Conservation (phyloP, 2,888 invertebrate species). For the Hemithea aestivaria region DNA sequence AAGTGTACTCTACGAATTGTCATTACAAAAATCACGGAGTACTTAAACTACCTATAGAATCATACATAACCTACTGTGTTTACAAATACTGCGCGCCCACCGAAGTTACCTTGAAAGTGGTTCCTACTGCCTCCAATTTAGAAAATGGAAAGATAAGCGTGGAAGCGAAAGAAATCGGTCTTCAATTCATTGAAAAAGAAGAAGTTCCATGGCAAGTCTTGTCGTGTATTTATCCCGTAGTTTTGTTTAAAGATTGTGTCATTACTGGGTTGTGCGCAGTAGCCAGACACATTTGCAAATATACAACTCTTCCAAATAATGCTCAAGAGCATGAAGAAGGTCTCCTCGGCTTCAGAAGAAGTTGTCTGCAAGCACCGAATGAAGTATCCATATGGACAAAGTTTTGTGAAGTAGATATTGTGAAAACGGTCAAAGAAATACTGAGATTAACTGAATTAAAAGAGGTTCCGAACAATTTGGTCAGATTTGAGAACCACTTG, state of each 20-base stretch:
- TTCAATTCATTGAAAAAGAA: slow-evolving; percentile 38
- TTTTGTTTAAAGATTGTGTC: slow-evolving; percentile 79
- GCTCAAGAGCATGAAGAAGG: slow-evolving; percentile 60
- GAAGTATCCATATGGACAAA: slow-evolving; percentile 94
- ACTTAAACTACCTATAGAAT: slow-evolving; percentile 75
- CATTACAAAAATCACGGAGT: slow-evolving; percentile 32
- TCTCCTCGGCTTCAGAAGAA: slow-evolving; percentile 87
- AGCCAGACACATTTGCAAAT: slow-evolving; percentile 57
- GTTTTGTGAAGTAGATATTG: slow-evolving; percentile 92
- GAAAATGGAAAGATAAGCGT: slow-evolving; percentile 30
- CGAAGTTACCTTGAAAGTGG: slow-evolving; percentile 60
- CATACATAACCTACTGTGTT: slow-evolving; percentile 80
- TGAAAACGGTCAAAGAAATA: slow-evolving; percentile 77
- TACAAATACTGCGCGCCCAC: slow-evolving; percentile 78
- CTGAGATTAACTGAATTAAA: slow-evolving; percentile 33
- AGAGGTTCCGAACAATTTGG: slow-evolving; percentile 83
- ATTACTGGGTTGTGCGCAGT: slow-evolving; percentile 90
- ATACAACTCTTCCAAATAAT: slow-evolving; percentile 30
- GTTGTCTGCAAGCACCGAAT: slow-evolving; percentile 89
- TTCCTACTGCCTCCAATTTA: slow-evolving; percentile 39
- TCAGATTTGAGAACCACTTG: slow-evolving; percentile 91
- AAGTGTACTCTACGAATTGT: slow-evolving; percentile 38
- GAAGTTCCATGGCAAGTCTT: slow-evolving; percentile 70
- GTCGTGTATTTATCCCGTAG: slow-evolving; percentile 81
- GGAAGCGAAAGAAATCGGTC: slow-evolving; percentile 43